Conservation (phyloP, 1,140 invertebrate species). For the Philaenus spumarius region DNA sequence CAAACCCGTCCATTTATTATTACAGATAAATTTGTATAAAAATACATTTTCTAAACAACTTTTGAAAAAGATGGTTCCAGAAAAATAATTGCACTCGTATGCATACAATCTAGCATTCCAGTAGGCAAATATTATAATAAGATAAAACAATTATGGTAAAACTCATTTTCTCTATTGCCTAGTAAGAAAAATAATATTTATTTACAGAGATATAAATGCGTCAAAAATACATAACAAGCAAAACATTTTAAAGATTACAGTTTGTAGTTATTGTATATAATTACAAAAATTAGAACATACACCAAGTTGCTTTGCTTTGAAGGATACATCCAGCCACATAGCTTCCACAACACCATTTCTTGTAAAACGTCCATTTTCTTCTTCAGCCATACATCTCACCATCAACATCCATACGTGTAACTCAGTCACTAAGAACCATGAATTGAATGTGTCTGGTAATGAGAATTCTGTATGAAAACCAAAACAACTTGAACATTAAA, state of each 20-base stretch:
- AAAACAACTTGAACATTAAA: no score
- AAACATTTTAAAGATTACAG: neutral
- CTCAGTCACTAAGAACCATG: conserved; percentile 78
- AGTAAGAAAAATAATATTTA: neutral
- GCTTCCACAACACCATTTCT: conserved; percentile 66
- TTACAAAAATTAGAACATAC: conserved; percentile 46
- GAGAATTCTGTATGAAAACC: conserved; percentile 56
- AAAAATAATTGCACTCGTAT: no score
- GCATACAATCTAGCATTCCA: no score
- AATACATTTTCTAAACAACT: no score
- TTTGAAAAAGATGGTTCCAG: no score
- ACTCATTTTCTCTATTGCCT: neutral
- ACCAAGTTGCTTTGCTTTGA: conserved; percentile 61
- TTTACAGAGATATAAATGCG: neutral
- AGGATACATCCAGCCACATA: conserved; percentile 73
- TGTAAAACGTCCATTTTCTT: conserved; percentile 58
- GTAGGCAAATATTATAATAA: no score
- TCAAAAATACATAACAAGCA: no score
- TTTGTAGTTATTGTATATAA: neutral
- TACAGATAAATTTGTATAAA: no score
- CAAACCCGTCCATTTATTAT: no score
- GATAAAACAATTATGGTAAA: no score
- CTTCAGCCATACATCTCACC: conserved; percentile 68
- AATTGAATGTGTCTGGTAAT: conserved; percentile 69
- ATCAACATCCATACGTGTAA: conserved; percentile 76